Base-by-base conservation (phyloP, 2,113 vertebrate genomes). In the Mionectes macconnelli region DNA sequence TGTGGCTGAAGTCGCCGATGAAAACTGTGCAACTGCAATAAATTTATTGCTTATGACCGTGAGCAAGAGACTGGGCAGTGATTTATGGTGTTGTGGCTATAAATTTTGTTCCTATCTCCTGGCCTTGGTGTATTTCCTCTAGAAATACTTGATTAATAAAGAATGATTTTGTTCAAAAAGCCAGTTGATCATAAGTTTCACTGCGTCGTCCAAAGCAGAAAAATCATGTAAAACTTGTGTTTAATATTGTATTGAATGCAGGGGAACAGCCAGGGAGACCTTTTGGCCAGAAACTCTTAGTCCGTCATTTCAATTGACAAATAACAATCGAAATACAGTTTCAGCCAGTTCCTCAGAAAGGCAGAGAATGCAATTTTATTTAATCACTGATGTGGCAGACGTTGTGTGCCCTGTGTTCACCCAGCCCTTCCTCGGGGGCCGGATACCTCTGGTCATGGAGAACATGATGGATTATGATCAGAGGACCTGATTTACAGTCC, bases 21-120 rank as follows among this genome's bases (percentile, higher is more conserved):
- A 78, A 55, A 87, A 82, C 27, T 24, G 12, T 81, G 69, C 67
- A 78, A 40, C 84, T 72, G 74, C 90, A 73, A 49, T 25, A 53
- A 80, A 94, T 95, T 75, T 91, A 76, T 90, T 85, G 39, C 87
- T 66, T 57, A 22, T 69, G 87, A 69, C 87, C 81, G 64, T 7
- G 73, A 64, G 37, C 57, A 78, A 45, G 77, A 94, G 86, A 40
- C 77, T 64, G 81, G 73, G 72, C 11, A 18, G 44, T 66, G 91
- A 92, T 93, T 94, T 95, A 62, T 35, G 20, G n/a, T 52, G 60
- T 14, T 33, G 66, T 4, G 9, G 40, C 68, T 72, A 24, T 92
- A 91, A 95, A 92, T 92, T 91, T 64, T 60, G 55, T 30, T 64
- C 57, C 78, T 94, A 68, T 95, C 93, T 90, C 81, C 77, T 85